Percentiles rank a stretch among this genome's conserved stretches.
phyloP scores from a whole-genome alignment of 2,888 invertebrate genomes.

The Drosophila colorata region DNA sequence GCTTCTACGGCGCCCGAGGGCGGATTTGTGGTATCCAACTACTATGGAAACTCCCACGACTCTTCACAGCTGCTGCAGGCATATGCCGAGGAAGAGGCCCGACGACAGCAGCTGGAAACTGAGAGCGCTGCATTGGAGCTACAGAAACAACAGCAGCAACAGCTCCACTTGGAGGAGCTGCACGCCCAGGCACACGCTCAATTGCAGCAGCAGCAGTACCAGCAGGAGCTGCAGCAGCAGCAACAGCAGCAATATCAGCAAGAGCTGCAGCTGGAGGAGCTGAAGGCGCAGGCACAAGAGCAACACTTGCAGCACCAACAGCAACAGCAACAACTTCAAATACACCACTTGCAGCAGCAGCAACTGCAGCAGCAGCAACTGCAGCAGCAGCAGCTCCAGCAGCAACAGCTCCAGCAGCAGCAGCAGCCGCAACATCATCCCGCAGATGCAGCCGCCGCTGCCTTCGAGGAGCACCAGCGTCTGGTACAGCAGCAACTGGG shows the following conservation, averaged over 20 bases:
- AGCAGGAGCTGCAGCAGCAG: slow-evolving; percentile 60
- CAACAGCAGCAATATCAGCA: slow-evolving; percentile 35
- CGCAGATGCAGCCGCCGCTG: slow-evolving; percentile 58
- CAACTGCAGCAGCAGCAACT: slow-evolving; percentile 52
- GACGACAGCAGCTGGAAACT: slow-evolving; percentile 77
- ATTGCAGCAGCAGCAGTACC: slow-evolving; percentile 63
- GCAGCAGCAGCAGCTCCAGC: slow-evolving; percentile 66
- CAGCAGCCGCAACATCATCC: slow-evolving; percentile 62
- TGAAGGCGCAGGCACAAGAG: slow-evolving; percentile 64
- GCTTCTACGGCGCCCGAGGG: slow-evolving; percentile 68
- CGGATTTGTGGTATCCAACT: slow-evolving; percentile 84
- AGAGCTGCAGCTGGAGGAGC: slow-evolving; percentile 54
- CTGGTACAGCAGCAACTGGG: slow-evolving; percentile 83
- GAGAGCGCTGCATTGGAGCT: slow-evolving; percentile 79
- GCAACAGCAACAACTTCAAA: slow-evolving; percentile 65
- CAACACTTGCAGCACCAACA: slow-evolving; percentile 61
- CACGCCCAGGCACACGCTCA: slow-evolving; percentile 53
- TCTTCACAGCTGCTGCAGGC: slow-evolving; percentile 82
- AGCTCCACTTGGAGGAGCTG: slow-evolving; percentile 51
- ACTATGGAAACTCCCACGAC: slow-evolving; percentile 81
- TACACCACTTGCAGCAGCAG: slow-evolving; percentile 20
- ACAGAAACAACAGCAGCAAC: slow-evolving; percentile 67
- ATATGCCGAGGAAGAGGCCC: slow-evolving; percentile 82
- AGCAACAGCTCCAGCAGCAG: slow-evolving; percentile 51
- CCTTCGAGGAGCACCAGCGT: slow-evolving; percentile 83